These are phyloP conservation scores for Nomada fucata DNA, from an alignment of 2,888 invertebrate genomes.

Conservation along the genomic window DNA sequence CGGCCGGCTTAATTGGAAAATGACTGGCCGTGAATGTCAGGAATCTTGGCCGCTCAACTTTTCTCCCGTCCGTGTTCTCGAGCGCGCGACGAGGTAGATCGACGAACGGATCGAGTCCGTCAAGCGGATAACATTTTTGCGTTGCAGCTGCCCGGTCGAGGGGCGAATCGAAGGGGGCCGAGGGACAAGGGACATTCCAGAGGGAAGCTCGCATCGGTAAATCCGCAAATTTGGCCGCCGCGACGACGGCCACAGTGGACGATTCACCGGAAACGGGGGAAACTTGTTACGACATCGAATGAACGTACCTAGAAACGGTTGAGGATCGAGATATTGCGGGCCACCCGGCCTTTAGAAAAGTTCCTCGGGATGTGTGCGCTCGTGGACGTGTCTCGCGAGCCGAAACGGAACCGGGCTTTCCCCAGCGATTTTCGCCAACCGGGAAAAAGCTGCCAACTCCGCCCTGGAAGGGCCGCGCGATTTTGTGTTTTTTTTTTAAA, in stretches of 20 bases:
- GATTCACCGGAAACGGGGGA: slow-evolving; percentile 8
- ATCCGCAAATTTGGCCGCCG: slow-evolving; percentile 39
- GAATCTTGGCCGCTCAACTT: neutral
- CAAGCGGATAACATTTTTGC: slow-evolving; percentile 32
- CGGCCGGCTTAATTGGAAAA: slow-evolving; percentile 42
- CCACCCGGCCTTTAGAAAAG: neutral
- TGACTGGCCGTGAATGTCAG: slow-evolving; percentile 28
- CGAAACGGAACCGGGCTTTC: slow-evolving; percentile 13
- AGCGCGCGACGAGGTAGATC: neutral
- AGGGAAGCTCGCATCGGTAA: slow-evolving; percentile 7
- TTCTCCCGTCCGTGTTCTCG: neutral
- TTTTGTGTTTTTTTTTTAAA: neutral
- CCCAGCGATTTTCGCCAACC: no score
- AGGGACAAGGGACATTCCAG: neutral
- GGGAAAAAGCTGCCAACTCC: no score
- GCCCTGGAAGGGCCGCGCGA: neutral
- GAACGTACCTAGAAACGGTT: slow-evolving; percentile 8
- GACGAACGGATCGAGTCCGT: slow-evolving; percentile 2
- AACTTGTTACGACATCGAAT: slow-evolving; percentile 36
- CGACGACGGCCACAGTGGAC: slow-evolving; percentile 1
- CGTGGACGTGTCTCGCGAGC: neutral
- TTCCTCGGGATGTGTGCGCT: neutral
- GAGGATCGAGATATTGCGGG: slow-evolving; percentile 24
- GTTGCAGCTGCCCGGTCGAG: neutral
- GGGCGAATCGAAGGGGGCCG: no score